Evolutionary conservation across 2,888 invertebrate genomes (phyloP), one percentile per base, ranked within the genome.

Genomic region (Sphecodes monilicornis): DNA sequence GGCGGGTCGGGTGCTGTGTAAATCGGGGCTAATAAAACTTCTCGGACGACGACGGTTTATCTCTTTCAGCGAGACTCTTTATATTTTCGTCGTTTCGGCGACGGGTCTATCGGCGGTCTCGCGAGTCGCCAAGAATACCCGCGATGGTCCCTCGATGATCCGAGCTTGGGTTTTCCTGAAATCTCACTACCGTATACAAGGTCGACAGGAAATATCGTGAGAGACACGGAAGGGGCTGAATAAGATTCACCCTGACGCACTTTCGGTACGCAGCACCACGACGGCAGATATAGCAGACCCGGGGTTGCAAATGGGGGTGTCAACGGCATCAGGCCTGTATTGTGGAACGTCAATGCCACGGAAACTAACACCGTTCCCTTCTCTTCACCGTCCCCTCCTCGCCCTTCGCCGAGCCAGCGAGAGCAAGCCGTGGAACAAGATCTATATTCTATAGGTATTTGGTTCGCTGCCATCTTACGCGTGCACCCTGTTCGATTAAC

Each of bases 311-410:
- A 93, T 92, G 90, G 91, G 91, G 90, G 91, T 92, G 92, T 92
- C 92, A 91, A 89, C 91, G 91, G 91, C 93, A 94, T 94, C 93
- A 92, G 88, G 86, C 89, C 88, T 92, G 93, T 93, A 94, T 94
- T 94, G 94, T 94, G 90, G 89, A 87, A 90, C 92, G 92, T 94
- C 94, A 94, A 94, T 94, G 93, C 93, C 90, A 91, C 94, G 93
- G 94, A 94, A 94, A 94, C 94, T 94, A 93, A 93, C 93, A 92
- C 91, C 93, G 88, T 84, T 88, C 89, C 90, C 91, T 87, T 90
- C 89, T 86, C 84, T 73, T 72, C 79, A 71, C 66, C 66, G 78
- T 76, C 79, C 86, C 82, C 76, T 43, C 64, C 32, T 29, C 29
- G 3, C 64, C 64, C 80, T 84, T 82, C 77, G 84, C 85, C 73